Base-by-base conservation (phyloP, 2,888 invertebrate genomes). In the Allacma fusca region DNA sequence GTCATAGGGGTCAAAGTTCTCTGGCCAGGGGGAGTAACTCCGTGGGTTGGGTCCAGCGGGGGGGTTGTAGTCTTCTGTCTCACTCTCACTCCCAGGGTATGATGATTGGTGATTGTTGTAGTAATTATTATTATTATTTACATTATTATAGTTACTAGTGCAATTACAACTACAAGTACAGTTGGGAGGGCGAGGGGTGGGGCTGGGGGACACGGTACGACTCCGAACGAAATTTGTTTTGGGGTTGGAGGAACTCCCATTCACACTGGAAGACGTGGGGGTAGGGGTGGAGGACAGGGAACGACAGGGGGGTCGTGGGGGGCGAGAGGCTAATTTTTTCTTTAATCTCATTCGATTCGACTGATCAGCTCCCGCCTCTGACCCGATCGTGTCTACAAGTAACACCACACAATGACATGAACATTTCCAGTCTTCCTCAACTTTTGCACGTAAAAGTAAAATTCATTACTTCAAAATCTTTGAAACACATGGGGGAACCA, bases 1-100 rank as follows among this genome's bases (percentile, higher is more conserved):
- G 68, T 81, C 82, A 79, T 79, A 82, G 12, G 80, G 81, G 50
- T 82, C 82, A 76, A 75, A 78, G 65, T 77, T 76, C 24, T 80
- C 80, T n/a, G 80, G 77, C 80, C 80, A 81, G 57, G 76, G 77
- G 64, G 76, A 43, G 57, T 77, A 73, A 21, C 67, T 57, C 21
- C 76, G 57, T 4, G 40, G 19, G 26, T 0, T 19, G 21, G 43
- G 70, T 24, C 1, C n/a, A 16, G 16, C 50, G 19, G 4, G 40
- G 21, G 64, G 1, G 24, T n/a, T 40, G 23, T 57, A 57, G 29
- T 72, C 72, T 23, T 70, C 70, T 2, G 70, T 50, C 50, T 72
- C 72, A 72, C 59, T 59, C 59, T 72, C 72, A 34, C 72, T 72
- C 34, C 28, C 43, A 9, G 59, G 5, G 28, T 16, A 7, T 16